These are phyloP conservation scores for Catagonus wagneri DNA, from an alignment of 2,113 vertebrate species.

Conservation along the genomic window DNA sequence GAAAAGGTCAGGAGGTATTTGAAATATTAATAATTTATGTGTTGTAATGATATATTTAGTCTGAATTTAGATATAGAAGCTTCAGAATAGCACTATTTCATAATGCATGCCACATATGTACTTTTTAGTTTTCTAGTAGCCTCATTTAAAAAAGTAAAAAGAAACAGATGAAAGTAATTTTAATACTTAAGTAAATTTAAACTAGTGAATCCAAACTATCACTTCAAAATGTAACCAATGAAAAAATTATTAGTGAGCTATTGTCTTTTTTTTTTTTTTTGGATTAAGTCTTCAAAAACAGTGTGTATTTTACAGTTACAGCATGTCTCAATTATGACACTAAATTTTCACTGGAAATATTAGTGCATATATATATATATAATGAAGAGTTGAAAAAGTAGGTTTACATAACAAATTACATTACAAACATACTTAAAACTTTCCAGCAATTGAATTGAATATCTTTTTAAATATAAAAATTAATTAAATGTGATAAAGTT, in stretches of 20 bases:
- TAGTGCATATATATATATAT: background rate
- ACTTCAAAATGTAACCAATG: background rate
- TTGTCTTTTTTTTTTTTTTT: conserved; percentile 5
- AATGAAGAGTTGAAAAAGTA: conserved; percentile 35
- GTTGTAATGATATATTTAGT: conserved; percentile 35
- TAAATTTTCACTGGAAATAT: conserved; percentile 44
- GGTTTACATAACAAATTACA: conserved; percentile 10
- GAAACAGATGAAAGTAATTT: conserved; percentile 45
- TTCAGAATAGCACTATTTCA: conserved; percentile 22
- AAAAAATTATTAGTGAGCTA: conserved; percentile 13
- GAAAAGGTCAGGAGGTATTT: conserved; percentile 93
- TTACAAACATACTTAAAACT: background rate
- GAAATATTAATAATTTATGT: conserved; percentile 58
- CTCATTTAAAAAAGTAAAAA: conserved; percentile 30
- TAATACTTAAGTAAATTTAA: conserved; percentile 30
- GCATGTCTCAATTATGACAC: background rate
- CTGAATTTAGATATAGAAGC: conserved; percentile 46
- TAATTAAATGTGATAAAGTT: conserved; percentile 38
- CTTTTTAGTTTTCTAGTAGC: conserved; percentile 25
- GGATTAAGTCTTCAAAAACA: background rate
- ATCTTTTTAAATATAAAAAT: conserved; percentile 32
- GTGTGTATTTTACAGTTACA: background rate
- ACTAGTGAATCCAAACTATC: background rate
- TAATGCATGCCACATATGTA: background rate
- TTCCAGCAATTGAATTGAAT: conserved; percentile 2